Conservation (phyloP, 2,888 invertebrate genomes). For the Cataglyphis livida region DNA sequence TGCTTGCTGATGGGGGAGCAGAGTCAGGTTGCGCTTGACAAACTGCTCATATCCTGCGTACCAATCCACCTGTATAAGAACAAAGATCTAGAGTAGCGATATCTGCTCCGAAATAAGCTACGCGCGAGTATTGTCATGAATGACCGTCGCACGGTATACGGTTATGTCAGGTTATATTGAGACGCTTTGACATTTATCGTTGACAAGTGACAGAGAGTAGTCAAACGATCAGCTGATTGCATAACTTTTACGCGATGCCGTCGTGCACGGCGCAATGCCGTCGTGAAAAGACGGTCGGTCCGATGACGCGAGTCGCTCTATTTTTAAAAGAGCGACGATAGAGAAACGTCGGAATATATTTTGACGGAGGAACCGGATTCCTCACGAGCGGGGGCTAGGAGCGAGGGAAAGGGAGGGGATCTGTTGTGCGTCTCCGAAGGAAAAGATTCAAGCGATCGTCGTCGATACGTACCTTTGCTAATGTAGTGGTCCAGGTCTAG, state of each 20-base stretch:
- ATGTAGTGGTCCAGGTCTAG: constrained; percentile 84
- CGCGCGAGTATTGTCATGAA: constrained; percentile 9
- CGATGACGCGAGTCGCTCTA: constrained; percentile 68
- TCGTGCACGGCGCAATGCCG: constrained; percentile 64
- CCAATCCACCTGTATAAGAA: constrained; percentile 84
- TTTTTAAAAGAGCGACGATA: constrained; percentile 73
- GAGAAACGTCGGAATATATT: constrained; percentile 71
- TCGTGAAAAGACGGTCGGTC: constrained; percentile 56
- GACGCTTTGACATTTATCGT: constrained; percentile 83
- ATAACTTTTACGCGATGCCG: constrained; percentile 82
- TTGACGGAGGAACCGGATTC: constrained; percentile 75
- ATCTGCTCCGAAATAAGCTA: background rate
- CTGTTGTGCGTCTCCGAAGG: constrained; percentile 43
- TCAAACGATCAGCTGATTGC: constrained; percentile 85
- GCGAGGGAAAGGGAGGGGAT: constrained; percentile 43
- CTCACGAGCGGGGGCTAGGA: constrained; percentile 61
- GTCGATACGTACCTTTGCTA: constrained; percentile 84
- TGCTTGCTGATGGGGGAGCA: constrained; percentile 85
- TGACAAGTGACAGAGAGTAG: constrained; percentile 85
- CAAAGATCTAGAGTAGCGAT: constrained; percentile 54
- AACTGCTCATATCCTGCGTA: constrained; percentile 86
- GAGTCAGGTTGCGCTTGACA: constrained; percentile 86
- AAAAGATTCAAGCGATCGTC: constrained; percentile 42
- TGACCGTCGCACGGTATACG: constrained; percentile 30
- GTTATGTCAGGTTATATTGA: constrained; percentile 75